phyloP scores from a whole-genome alignment of 2,797 vertebrate genomes.

The Cygnus olor region DNA sequence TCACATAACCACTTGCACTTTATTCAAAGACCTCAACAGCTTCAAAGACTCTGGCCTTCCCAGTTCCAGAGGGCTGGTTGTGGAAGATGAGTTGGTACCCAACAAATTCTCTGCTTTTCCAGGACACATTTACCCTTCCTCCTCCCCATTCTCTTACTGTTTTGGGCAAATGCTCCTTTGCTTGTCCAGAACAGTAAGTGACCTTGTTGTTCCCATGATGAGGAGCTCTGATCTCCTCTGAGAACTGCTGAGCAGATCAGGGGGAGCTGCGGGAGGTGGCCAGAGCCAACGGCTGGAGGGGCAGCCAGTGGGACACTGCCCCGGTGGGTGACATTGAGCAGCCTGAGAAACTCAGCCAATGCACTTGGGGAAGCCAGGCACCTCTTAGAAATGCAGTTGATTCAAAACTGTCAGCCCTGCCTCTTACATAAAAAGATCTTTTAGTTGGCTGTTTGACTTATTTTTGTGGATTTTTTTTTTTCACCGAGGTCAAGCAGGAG shows the following conservation, averaged over 20 bases:
- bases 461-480: neutral
- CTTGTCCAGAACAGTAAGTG: neutral
- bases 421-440: neutral
- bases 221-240: fast-evolving
- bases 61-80: neutral
- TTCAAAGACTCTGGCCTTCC: neutral
- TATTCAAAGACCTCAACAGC: neutral
- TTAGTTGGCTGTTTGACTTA: neutral
- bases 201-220: neutral
- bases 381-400: neutral
- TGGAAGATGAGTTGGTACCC: neutral
- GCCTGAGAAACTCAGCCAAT: neutral
- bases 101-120: neutral
- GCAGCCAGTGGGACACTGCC: fast-evolving
- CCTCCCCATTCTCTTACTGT: neutral
- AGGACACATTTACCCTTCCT: neutral
- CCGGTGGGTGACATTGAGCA: neutral
- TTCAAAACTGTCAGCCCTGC: neutral
- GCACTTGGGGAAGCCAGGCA: neutral
- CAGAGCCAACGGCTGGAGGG: fast-evolving
- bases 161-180: neutral
- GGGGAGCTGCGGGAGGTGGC: fast-evolving
- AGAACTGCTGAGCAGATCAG: neutral
- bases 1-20: neutral
- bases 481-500: neutral